Base-by-base conservation (phyloP, 2,113 vertebrate genomes). In the Macquaria ambigua region DNA sequence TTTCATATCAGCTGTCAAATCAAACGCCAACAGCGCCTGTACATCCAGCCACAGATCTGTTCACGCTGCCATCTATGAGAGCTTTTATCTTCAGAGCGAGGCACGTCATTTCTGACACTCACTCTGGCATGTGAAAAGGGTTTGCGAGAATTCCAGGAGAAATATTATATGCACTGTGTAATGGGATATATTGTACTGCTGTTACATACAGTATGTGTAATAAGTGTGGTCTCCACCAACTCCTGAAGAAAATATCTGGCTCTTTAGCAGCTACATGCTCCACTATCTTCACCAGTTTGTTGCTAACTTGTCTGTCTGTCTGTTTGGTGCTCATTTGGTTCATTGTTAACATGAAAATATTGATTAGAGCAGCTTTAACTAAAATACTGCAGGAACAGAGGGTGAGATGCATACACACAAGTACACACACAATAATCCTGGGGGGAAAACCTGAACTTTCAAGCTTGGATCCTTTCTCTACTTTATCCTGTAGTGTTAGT, bases 401-500 rank as follows among this genome's bases (percentile, higher is more conserved):
- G 9, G 12, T 0, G 0, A 67, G 37, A 67, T 31, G 67, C 61
- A 76, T 39, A 61, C 70, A 23, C 18, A 21, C 15, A 70, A 79
- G 62, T 18, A 72, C 34, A 56, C 34, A 56, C 8, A 46, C 41
- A 82, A 71, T 75, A 86, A 82, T 77, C 77, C 80, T 67, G 3
- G 21, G 77, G 87, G 88, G 78, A 87, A 59, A 85, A 71, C 61
- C 80, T 87, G 82, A 85, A 85, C 78, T 82, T 75, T 76, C n/a
- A 83, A 74, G 50, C 63, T 81, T 72, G 77, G 61, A 68, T 63
- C 21, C 55, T 23, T 50, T 61, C 56, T 69, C 23, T 23, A 39
- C 4, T 85, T 92, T 74, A 90, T 85, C 83, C 77, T 87, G 73
- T 46, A 75, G 79, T 86, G 90, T 90, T 85, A 86, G 31, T 55